These are phyloP conservation scores for Microctenopoma lineatum DNA, from an alignment of 2,797 vertebrate genomes.

Conservation along the genomic window DNA sequence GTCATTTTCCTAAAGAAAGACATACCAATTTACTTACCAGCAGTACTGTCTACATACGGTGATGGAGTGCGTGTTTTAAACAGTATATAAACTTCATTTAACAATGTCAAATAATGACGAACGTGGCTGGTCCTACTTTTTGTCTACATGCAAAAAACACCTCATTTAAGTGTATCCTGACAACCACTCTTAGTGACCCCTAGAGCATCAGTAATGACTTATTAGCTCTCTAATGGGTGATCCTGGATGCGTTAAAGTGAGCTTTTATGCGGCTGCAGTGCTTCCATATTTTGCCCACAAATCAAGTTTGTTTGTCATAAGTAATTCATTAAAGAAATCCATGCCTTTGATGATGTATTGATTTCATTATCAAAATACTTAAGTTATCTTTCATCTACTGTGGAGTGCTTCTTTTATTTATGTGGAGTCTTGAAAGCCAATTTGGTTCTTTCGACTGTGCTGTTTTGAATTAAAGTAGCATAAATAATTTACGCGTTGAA, in stretches of 20 bases:
- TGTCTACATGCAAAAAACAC: slow-evolving; percentile 2
- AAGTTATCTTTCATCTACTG: slow-evolving; percentile 74
- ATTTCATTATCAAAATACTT: slow-evolving; percentile 81
- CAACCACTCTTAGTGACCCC: slow-evolving; percentile 10
- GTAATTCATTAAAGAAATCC: slow-evolving; percentile 75
- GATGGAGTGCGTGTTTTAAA: slow-evolving; percentile 27
- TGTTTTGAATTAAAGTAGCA: slow-evolving; percentile 73
- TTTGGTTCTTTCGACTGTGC: slow-evolving; percentile 70
- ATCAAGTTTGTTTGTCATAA: slow-evolving; percentile 78
- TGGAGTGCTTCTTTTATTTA: slow-evolving; percentile 68
- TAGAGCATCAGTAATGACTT: slow-evolving; percentile 11
- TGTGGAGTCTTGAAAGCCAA: slow-evolving; percentile 68
- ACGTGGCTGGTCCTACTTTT: neutral
- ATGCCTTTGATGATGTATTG: slow-evolving; percentile 77
- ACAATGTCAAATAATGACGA: neutral
- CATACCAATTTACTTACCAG: slow-evolving; percentile 1
- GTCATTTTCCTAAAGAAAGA: slow-evolving; percentile 33
- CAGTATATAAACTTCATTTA: neutral
- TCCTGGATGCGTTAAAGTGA: slow-evolving; percentile 45
- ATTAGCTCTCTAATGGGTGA: slow-evolving; percentile 51
- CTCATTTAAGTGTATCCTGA: slow-evolving; percentile 17
- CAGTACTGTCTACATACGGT: slow-evolving; percentile 7
- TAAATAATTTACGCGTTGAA: slow-evolving; percentile 80
- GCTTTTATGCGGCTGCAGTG: slow-evolving; percentile 45
- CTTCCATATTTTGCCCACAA: slow-evolving; percentile 49